phyloP scores from a whole-genome alignment of 2,113 vertebrate species.

The Chinchilla lanigera region DNA sequence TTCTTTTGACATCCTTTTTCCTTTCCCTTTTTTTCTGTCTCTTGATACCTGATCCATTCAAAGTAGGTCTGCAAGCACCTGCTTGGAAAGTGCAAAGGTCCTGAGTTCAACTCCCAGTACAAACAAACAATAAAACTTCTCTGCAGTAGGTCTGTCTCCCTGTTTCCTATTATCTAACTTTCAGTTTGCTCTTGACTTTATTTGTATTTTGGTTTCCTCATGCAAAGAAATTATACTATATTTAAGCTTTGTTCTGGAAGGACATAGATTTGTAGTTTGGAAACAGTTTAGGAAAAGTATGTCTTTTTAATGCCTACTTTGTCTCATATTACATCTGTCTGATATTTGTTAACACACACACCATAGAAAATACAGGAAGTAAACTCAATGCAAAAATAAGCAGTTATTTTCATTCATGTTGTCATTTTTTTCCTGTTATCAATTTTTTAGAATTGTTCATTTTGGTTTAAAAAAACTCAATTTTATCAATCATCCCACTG shows the following conservation, averaged over 20 bases:
- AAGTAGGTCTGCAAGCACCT: not conserved
- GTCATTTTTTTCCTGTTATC: not conserved
- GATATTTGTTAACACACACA: not conserved
- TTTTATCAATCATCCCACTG: not conserved
- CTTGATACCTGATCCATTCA: not conserved
- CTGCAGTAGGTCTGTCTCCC: not conserved
- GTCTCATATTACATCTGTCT: not conserved
- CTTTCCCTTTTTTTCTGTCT: not conserved
- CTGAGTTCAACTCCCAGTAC: no score
- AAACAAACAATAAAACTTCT: no score
- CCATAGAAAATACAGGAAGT: not conserved
- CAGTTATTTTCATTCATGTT: not conserved
- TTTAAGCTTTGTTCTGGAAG: not conserved
- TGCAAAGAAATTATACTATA: not conserved
- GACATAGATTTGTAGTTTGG: constrained; percentile 34
- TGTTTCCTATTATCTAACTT: not conserved
- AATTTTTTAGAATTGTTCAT: not conserved
- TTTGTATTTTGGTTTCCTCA: not conserved
- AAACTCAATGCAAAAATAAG: not conserved
- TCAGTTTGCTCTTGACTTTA: not conserved
- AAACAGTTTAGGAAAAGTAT: constrained; percentile 32
- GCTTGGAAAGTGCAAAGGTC: no score
- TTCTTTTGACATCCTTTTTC: not conserved
- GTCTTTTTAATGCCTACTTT: not conserved
- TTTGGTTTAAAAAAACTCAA: not conserved